Evolutionary conservation across 2,797 vertebrate species (phyloP).

Genomic region (Echeneis naucrates): DNA sequence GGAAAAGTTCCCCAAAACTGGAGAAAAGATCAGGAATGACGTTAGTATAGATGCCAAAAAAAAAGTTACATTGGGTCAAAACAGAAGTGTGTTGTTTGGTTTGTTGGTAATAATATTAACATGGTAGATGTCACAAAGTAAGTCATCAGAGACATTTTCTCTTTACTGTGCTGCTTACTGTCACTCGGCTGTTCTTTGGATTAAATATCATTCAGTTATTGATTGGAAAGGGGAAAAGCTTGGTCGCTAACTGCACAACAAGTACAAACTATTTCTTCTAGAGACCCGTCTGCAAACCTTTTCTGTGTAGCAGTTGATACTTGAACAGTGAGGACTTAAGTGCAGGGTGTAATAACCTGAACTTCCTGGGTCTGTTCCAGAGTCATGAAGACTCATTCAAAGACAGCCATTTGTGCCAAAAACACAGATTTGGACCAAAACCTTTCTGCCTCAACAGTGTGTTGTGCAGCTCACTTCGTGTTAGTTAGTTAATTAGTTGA

Average conservation of each 20-base stretch:
- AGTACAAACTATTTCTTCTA: conserved; percentile 3
- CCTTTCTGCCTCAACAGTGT: too few relatives aligned
- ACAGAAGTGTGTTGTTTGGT: neutral
- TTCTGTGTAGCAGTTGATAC: neutral
- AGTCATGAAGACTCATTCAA: too few relatives aligned
- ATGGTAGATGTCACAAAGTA: neutral
- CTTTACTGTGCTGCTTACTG: neutral
- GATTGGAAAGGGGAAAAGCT: neutral
- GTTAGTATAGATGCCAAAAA: neutral
- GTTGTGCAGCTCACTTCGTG: too few relatives aligned
- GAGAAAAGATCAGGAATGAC: conserved; percentile 1
- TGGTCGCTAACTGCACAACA: neutral
- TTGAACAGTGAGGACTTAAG: neutral
- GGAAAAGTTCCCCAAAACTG: conserved; percentile 90
- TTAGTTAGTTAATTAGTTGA: too few relatives aligned
- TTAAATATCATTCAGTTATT: neutral
- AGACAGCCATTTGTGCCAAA: neutral
- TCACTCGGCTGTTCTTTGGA: neutral
- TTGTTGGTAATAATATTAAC: neutral
- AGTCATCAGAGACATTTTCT: neutral
- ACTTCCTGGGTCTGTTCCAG: neutral
- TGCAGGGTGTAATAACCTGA: neutral
- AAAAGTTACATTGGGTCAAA: neutral
- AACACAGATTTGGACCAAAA: neutral
- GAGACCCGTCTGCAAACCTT: neutral